Evolutionary conservation across 2,113 vertebrate species (phyloP).

Genomic region (Ceyx margarethae): DNA sequence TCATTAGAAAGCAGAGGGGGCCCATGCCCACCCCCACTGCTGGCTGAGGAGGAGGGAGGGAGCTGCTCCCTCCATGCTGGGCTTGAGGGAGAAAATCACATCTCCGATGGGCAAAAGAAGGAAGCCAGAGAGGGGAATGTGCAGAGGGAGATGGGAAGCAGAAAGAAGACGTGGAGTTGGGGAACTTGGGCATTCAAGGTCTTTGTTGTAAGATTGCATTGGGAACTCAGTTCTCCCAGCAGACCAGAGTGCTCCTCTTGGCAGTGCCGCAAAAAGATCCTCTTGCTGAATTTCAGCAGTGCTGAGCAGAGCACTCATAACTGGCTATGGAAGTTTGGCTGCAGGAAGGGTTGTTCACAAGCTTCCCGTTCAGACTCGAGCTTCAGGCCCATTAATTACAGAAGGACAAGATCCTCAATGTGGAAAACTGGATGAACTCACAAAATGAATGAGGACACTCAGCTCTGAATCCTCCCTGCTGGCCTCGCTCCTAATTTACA

Average conservation of each 20-base stretch:
- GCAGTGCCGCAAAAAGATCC: not conserved
- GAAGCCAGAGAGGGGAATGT: not conserved
- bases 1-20: not conserved
- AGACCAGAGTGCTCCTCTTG: not conserved
- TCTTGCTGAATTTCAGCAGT: not conserved
- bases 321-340: not conserved
- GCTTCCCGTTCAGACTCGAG: not conserved
- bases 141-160: not conserved
- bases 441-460: not conserved
- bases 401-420: not conserved
- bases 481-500: conserved; percentile 2
- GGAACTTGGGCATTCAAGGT: not conserved
- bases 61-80: accelerated
- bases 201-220: not conserved
- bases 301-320: too few species aligned
- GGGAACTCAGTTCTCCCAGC: not conserved
- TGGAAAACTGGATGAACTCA: conserved; percentile 43
- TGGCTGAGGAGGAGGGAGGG: not conserved
- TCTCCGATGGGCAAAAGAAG: not conserved
- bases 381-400: conserved; percentile 27
- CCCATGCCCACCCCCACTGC: accelerated
- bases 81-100: not conserved
- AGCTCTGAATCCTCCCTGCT: conserved; percentile 18
- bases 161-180: not conserved
- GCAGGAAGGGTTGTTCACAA: not conserved